phyloP scores from a whole-genome alignment of 2,113 vertebrate species.

The Psilopogon haemacephalus region DNA sequence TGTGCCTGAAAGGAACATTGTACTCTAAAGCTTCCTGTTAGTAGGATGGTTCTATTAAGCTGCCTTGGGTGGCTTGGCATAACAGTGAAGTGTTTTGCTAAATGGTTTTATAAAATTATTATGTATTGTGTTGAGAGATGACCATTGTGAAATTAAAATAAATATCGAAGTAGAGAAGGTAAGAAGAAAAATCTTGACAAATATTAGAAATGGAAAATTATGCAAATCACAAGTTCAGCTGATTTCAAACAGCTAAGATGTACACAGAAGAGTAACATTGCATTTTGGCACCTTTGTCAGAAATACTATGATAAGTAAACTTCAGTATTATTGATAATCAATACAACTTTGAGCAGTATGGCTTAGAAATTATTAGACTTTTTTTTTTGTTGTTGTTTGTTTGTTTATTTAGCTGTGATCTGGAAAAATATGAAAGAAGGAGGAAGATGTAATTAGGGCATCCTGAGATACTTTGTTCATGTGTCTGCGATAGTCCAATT shows the following conservation, averaged over 20 bases:
- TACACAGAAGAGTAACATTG: not conserved
- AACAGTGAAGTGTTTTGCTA: not conserved
- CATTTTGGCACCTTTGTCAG: not conserved
- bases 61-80: not conserved
- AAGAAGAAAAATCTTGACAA: not conserved
- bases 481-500: not conserved
- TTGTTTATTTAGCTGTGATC: not conserved
- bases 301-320: constrained; percentile 12
- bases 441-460: constrained; percentile 7
- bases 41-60: not conserved
- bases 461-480: not conserved
- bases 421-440: constrained; percentile 22
- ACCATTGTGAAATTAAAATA: not conserved
- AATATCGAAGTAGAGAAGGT: not conserved
- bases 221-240: not conserved
- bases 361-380: constrained; percentile 12
- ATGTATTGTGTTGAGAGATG: not conserved
- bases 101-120: not conserved
- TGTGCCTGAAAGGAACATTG: not conserved
- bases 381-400: not conserved
- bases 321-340: constrained; percentile 22
- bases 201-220: not conserved
- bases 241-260: not conserved
- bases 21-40: not conserved
- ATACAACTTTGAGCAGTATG: not conserved